These are phyloP conservation scores for Syngnathus scovelli DNA, from an alignment of 2,113 vertebrate genomes.

Conservation along the genomic window DNA sequence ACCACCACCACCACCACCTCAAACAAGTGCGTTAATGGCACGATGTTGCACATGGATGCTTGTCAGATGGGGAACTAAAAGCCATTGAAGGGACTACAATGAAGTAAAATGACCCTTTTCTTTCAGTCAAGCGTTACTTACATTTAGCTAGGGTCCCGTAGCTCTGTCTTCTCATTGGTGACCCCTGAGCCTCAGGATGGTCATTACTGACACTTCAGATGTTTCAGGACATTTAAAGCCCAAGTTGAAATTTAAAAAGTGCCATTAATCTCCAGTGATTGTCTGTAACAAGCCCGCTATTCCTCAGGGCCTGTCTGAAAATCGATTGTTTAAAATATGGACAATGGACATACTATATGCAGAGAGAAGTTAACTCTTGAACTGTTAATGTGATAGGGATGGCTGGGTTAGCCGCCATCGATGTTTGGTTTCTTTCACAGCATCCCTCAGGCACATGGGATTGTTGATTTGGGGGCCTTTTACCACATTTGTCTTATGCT, in stretches of 20 bases:
- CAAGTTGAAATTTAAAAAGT: slow-evolving; percentile 50
- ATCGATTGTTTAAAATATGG: slow-evolving; percentile 16
- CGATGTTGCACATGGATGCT: slow-evolving; percentile 46
- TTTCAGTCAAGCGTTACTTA: slow-evolving; percentile 14
- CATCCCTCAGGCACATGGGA: slow-evolving; percentile 58
- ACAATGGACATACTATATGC: slow-evolving; percentile 21
- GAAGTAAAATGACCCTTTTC: slow-evolving; percentile 13
- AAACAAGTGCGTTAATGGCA: slow-evolving; percentile 41
- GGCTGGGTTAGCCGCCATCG: too few relatives aligned
- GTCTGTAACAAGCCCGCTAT: slow-evolving; percentile 31
- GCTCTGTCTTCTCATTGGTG: slow-evolving; percentile 4
- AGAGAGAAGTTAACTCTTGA: slow-evolving; percentile 22
- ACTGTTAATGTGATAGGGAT: slow-evolving; percentile 10
- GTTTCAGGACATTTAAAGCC: slow-evolving; percentile 28
- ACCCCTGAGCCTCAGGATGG: slow-evolving; percentile 31
- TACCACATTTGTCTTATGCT: slow-evolving; percentile 42
- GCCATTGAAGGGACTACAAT: slow-evolving; percentile 35
- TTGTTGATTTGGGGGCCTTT: slow-evolving; percentile 54
- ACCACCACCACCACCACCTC: slow-evolving; percentile 2
- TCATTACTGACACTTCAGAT: slow-evolving; percentile 29
- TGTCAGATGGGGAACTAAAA: slow-evolving; percentile 37
- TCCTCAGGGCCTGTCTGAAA: slow-evolving; percentile 50
- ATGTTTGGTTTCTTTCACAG: slow-evolving; percentile 37
- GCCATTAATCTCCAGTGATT: slow-evolving; percentile 49
- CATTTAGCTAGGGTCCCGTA: slow-evolving; percentile 1